Base-by-base conservation (phyloP, 2,113 vertebrate genomes). In the Mystacornis crossleyi region DNA sequence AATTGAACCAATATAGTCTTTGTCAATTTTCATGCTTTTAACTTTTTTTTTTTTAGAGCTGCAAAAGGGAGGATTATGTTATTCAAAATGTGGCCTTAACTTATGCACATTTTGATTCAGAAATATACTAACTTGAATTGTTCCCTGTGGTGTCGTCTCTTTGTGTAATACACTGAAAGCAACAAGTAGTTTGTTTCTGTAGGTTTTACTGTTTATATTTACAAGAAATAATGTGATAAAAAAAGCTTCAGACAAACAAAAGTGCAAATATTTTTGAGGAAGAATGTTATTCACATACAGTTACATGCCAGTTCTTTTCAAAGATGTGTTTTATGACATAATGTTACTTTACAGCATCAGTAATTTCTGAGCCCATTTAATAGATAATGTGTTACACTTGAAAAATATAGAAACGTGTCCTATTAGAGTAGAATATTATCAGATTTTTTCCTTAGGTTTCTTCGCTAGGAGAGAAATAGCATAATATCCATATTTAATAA, bases 21-120 rank as follows among this genome's bases (percentile, higher is more conserved):
- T 96, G 69, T 81, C 51, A 75, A 71, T 95, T 97, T 95, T 70
- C 21, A 74, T 79, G n/a, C 48, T 95, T 84, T 94, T 95, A 95
- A 80, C 54, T 73, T 42, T 66, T 75, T 75, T 93, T 77, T 96
- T 97, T 93, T 66, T 62, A 90, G 93, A 97, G 57, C 14, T 95
- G 16, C 16, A 71, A 87, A 93, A 69, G 4, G 67, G 36, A 67
- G 25, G n/a, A 62, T 55, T 8, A 47, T 42, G 33, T 77, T 91
- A 89, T 92, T 93, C 66, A 93, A 67, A 81, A 82, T 9, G 13
- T 64, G 65, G 19, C 40, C n/a, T 61, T 55, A 29, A 93, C 14
- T 93, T 81, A 85, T 20, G 23, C 20, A 13, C 29, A 50, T 48
- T 87, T 75, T 72, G 42, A 73, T 80, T 72, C 53, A 61, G 25